These are phyloP conservation scores for Philantomba maxwellii DNA, from an alignment of 2,113 vertebrate genomes.

Conservation along the genomic window DNA sequence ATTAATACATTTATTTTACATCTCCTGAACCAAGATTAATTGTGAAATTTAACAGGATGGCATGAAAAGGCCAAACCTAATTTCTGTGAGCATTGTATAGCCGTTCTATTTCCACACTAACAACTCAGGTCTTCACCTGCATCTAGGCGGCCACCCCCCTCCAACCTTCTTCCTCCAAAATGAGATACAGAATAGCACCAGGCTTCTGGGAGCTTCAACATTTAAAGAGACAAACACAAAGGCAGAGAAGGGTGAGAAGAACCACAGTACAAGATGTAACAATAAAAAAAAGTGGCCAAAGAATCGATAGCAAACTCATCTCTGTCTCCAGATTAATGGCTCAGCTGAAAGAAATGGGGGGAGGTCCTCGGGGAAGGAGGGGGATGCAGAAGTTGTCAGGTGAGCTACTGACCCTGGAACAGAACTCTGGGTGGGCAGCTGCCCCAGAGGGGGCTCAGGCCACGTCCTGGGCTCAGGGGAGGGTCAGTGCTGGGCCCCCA, in stretches of 20 bases:
- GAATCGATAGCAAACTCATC: conserved; percentile 69
- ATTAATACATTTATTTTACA: conserved; percentile 50
- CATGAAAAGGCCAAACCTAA: conserved; percentile 32
- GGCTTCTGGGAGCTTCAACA: conserved; percentile 17
- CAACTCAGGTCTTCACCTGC: conserved; percentile 37
- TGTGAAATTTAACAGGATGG: conserved; percentile 1
- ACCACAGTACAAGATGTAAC: conserved; percentile 24
- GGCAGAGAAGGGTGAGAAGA: conserved; percentile 50
- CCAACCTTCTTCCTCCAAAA: conserved; percentile 8
- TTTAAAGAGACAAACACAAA: conserved; percentile 61
- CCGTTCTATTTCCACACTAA: conserved; percentile 51
- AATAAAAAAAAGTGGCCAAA: conserved; percentile 24
- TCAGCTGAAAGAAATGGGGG: conserved; percentile 22
- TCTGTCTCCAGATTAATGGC: conserved; percentile 65
- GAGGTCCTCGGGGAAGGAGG: conserved; percentile 34
- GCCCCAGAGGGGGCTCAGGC: background rate
- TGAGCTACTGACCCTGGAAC: background rate
- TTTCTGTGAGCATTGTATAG: background rate
- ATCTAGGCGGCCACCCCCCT: background rate
- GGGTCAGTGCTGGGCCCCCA: background rate
- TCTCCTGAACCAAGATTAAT: background rate
- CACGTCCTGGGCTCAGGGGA: background rate
- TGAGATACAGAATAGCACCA: conserved; percentile 40
- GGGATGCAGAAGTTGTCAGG: conserved; percentile 37
- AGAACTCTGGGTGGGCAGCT: background rate